These are phyloP conservation scores for Lates japonicus DNA, from an alignment of 2,797 vertebrate species.

Conservation along the genomic window DNA sequence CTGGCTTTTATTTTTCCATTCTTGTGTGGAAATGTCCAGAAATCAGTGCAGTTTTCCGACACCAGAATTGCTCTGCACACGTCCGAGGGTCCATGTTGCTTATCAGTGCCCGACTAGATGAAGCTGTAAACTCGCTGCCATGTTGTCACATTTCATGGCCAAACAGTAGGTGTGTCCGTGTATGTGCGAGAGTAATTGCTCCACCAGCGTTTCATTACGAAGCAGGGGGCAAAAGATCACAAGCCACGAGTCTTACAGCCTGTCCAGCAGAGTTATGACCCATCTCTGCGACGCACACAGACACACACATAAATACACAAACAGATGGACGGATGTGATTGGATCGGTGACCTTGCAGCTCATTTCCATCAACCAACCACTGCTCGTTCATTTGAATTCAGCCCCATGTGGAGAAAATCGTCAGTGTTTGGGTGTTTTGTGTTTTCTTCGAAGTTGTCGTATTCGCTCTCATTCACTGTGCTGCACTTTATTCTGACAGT, in stretches of 20 bases:
- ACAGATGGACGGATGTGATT: constrained; percentile 7
- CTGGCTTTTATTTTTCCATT: neutral
- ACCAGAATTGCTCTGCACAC: neutral
- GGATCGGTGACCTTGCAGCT: constrained; percentile 35
- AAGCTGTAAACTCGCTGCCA: constrained; percentile 49
- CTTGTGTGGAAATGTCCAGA: neutral
- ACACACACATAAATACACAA: constrained; percentile 15
- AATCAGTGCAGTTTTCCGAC: neutral
- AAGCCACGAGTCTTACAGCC: constrained; percentile 42
- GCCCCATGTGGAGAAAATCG: neutral
- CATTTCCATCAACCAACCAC: constrained; percentile 10
- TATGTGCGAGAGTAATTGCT: constrained; percentile 43
- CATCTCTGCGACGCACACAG: constrained; percentile 9
- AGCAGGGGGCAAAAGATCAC: constrained; percentile 63
- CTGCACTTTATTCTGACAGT: constrained; percentile 6
- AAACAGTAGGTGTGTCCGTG: constrained; percentile 7
- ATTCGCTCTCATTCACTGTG: constrained; percentile 2
- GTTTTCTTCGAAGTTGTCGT: constrained; percentile 10
- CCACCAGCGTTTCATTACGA: constrained; percentile 47
- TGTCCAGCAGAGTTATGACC: constrained; percentile 62
- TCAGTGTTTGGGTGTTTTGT: neutral
- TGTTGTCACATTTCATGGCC: constrained; percentile 50
- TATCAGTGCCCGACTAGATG: constrained; percentile 21
- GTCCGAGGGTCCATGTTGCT: constrained; percentile 5
- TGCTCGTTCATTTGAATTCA: neutral